These are phyloP conservation scores for Melanophora roralis DNA, from an alignment of 2,888 invertebrate genomes.

Conservation along the genomic window DNA sequence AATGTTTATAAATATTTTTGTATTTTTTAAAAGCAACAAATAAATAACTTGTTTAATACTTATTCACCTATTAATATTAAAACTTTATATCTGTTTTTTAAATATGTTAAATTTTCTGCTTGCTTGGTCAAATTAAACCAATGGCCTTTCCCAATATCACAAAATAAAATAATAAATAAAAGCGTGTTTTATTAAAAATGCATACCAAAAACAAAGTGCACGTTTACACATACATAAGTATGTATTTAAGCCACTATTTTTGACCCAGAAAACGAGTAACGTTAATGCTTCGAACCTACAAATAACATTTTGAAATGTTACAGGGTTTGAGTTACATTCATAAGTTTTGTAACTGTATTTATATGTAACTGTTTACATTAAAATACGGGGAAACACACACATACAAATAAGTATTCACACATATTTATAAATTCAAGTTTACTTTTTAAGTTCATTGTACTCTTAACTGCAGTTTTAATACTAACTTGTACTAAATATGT, in stretches of 20 bases:
- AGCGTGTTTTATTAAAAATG: not conserved
- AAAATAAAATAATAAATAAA: not conserved
- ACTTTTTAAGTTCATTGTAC: conserved; percentile 33
- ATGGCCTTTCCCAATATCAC: conserved; percentile 58
- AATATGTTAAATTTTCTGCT: conserved; percentile 20
- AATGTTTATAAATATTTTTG: conserved; percentile 11
- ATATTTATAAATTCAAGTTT: no score
- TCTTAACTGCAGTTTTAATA: not conserved
- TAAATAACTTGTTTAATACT: no score
- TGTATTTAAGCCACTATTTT: not conserved
- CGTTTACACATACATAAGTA: not conserved
- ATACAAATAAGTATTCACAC: not conserved
- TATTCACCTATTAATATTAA: no score
- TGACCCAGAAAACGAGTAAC: conserved; percentile 14
- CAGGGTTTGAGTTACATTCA: conserved; percentile 3
- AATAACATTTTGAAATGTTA: conserved; percentile 24
- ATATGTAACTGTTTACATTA: no score
- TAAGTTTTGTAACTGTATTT: no score
- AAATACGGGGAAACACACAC: no score
- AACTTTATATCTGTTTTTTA: not conserved
- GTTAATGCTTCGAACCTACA: not conserved
- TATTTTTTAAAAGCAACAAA: no score
- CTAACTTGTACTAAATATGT: not conserved
- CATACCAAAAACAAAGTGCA: not conserved
- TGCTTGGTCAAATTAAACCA: conserved; percentile 38